Conservation (phyloP, 2,113 vertebrate genomes). For the Esox niger region DNA sequence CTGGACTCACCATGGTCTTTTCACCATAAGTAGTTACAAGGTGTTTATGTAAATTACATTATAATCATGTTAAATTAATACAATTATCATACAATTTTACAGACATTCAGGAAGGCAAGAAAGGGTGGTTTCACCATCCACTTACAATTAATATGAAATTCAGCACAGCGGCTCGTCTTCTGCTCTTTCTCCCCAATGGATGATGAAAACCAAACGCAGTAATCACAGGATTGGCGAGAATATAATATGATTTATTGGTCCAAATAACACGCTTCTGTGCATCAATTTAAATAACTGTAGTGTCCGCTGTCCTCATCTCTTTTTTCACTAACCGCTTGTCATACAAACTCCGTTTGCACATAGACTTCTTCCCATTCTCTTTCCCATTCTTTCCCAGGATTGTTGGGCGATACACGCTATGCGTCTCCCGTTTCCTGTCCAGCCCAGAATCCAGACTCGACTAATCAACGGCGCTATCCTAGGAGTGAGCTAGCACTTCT, state of each 20-base stretch:
- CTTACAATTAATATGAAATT: constrained; percentile 50
- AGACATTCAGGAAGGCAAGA: not conserved
- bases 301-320: constrained; percentile 44
- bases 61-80: not conserved
- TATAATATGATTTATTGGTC: no score
- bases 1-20: not conserved
- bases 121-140: constrained; percentile 1
- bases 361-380: constrained; percentile 3
- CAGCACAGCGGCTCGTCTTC: constrained; percentile 50
- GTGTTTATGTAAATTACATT: not conserved
- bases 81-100: not conserved
- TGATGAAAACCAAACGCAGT: not conserved
- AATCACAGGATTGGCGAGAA: not conserved
- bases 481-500: not conserved
- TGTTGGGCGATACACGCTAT: constrained; percentile 46
- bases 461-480: not conserved
- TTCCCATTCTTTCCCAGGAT: constrained; percentile 51
- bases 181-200: constrained; percentile 23
- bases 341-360: constrained; percentile 11
- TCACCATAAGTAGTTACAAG: not conserved
- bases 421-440: constrained; percentile 67
- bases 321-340: not conserved
- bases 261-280: not conserved
- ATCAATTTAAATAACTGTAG: not conserved
- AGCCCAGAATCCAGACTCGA: constrained; percentile 38